Conservation (phyloP, 2,113 vertebrate species). For the Xerus inauris region DNA sequence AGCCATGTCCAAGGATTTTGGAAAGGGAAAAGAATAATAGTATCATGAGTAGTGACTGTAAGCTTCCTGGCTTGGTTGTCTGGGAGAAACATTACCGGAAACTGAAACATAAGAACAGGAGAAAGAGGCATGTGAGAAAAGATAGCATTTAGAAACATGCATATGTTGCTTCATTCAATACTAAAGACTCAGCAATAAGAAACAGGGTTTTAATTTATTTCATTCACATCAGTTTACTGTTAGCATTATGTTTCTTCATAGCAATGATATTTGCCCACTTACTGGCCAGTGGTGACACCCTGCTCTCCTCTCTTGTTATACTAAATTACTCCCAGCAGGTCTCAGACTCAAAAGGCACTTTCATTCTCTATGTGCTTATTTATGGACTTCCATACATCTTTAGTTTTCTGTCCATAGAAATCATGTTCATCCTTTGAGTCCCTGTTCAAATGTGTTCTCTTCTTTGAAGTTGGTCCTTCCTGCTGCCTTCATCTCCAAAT, state of each 20-base stretch:
- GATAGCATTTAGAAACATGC: background rate
- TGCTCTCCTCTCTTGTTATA: background rate
- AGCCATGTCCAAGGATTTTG: background rate
- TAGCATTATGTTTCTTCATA: background rate
- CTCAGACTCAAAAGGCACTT: background rate
- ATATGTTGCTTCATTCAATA: background rate
- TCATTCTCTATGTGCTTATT: background rate
- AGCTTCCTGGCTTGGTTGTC: background rate
- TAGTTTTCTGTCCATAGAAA: background rate
- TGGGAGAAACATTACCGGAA: background rate
- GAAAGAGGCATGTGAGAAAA: background rate
- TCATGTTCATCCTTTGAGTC: background rate
- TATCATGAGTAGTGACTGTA: background rate
- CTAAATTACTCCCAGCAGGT: background rate
- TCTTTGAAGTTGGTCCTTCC: background rate
- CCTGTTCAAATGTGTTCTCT: background rate
- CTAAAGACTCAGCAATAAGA: background rate
- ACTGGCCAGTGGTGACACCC: too few species aligned
- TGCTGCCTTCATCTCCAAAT: background rate
- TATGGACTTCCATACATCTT: background rate
- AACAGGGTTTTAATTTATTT: background rate
- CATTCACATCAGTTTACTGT: background rate
- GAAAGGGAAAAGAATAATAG: constrained; percentile 1
- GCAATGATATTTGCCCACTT: background rate
- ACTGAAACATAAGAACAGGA: background rate